phyloP scores from a whole-genome alignment of 1,140 invertebrate genomes.

The Nephotettix cincticeps region DNA sequence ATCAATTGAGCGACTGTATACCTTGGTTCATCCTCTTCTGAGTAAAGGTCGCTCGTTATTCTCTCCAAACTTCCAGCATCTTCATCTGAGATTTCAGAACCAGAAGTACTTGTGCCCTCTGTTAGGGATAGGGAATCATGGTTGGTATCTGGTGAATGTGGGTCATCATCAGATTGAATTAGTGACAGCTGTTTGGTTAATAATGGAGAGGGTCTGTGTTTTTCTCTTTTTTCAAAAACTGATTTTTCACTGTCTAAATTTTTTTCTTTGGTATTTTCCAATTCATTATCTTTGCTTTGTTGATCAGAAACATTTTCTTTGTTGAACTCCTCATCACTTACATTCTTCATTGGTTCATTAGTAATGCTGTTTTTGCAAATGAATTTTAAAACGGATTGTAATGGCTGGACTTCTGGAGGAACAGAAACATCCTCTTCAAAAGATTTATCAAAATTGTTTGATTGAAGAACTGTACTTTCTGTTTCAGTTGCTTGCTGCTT shows the following conservation, averaged over 20 bases:
- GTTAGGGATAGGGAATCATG: conserved; percentile 31
- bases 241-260: background rate
- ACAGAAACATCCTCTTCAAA: background rate
- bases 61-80: conserved; percentile 28
- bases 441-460: conserved; percentile 1
- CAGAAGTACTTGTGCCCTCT: conserved; percentile 28
- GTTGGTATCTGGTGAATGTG: conserved; percentile 14
- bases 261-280: background rate
- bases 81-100: conserved; percentile 39
- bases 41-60: background rate
- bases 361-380: conserved; percentile 8
- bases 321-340: background rate
- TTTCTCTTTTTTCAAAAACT: conserved; percentile 6
- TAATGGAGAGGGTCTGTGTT: conserved; percentile 8
- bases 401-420: conserved; percentile 9
- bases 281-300: background rate
- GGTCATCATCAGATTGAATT: conserved; percentile 17
- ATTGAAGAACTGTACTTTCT: background rate
- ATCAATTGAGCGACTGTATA: conserved; percentile 55
- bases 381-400: conserved; percentile 26
- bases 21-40: conserved; percentile 51
- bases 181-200: conserved; percentile 23
- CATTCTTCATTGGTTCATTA: conserved; percentile 5
- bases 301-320: conserved; percentile 20
- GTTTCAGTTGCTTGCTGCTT: background rate